Conservation (phyloP, 2,888 invertebrate genomes). For the Nezara viridula region DNA sequence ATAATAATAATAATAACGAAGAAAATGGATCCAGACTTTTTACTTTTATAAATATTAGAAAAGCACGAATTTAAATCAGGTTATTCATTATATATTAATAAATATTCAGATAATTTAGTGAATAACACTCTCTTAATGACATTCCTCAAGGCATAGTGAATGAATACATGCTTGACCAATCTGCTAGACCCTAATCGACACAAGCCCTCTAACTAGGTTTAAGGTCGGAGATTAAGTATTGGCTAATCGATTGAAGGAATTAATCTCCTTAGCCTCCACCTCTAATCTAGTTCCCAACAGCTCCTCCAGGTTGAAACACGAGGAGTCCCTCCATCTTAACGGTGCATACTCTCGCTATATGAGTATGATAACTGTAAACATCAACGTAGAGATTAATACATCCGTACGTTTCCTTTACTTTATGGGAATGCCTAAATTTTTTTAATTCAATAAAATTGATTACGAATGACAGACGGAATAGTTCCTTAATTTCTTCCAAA, state of each 20-base stretch:
- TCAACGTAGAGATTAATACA: background rate
- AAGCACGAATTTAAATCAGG: no score
- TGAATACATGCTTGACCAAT: background rate
- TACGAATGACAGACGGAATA: no score
- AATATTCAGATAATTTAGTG: no score
- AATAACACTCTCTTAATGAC: background rate
- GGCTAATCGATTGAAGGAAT: conserved; percentile 2
- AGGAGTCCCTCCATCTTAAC: background rate
- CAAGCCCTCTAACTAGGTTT: background rate
- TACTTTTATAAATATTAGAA: no score
- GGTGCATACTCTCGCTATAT: background rate
- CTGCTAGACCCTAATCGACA: background rate
- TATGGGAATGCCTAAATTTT: background rate
- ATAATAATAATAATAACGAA: no score
- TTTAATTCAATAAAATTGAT: background rate
- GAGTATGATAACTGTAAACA: background rate
- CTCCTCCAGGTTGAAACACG: background rate
- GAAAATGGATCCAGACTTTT: no score
- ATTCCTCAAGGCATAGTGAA: background rate
- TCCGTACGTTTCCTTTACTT: background rate
- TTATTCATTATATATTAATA: no score
- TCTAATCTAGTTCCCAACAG: background rate
- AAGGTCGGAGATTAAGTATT: conserved; percentile 5
- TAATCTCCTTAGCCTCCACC: background rate
- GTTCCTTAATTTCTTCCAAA: no score